Evolutionary conservation across 2,888 invertebrate genomes (phyloP).

Genomic region (Itoplectis maculator): DNA sequence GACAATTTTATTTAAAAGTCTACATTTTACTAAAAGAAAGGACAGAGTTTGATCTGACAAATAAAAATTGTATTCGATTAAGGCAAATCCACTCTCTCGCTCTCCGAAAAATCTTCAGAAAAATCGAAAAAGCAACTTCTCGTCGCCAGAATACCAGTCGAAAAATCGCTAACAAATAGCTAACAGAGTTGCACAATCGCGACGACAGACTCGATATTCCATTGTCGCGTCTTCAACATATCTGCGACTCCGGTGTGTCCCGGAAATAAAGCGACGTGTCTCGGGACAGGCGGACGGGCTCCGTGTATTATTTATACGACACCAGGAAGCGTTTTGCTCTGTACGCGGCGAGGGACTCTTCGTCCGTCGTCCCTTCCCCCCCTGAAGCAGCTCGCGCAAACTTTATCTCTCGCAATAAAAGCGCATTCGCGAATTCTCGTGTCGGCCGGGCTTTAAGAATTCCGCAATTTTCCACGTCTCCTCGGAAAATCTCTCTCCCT

Average conservation of each 20-base stretch:
- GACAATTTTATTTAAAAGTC: too few species aligned
- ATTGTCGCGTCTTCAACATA: not conserved
- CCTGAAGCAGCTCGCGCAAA: too few species aligned
- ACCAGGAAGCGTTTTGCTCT: not conserved
- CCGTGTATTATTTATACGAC: not conserved
- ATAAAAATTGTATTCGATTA: too few species aligned
- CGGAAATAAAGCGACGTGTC: not conserved
- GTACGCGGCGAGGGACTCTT: conserved; percentile 19
- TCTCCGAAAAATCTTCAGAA: too few species aligned
- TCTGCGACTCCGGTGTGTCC: not conserved
- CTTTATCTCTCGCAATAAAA: conserved; percentile 47
- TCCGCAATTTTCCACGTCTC: conserved; percentile 56
- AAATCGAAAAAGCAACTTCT: too few species aligned
- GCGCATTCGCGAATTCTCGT: conserved; percentile 1
- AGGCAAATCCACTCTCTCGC: too few species aligned
- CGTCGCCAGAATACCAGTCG: not conserved
- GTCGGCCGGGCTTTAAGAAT: conserved; percentile 40
- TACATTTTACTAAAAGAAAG: too few species aligned
- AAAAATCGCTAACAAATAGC: too few species aligned
- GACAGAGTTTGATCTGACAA: too few species aligned
- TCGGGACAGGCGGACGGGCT: not conserved
- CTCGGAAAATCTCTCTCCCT: conserved; percentile 64
- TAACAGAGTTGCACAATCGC: not conserved
- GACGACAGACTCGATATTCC: not conserved
- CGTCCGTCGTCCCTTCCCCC: too few species aligned